phyloP scores from a whole-genome alignment of 1,140 invertebrate species.

The Neodiprion fabricii region DNA sequence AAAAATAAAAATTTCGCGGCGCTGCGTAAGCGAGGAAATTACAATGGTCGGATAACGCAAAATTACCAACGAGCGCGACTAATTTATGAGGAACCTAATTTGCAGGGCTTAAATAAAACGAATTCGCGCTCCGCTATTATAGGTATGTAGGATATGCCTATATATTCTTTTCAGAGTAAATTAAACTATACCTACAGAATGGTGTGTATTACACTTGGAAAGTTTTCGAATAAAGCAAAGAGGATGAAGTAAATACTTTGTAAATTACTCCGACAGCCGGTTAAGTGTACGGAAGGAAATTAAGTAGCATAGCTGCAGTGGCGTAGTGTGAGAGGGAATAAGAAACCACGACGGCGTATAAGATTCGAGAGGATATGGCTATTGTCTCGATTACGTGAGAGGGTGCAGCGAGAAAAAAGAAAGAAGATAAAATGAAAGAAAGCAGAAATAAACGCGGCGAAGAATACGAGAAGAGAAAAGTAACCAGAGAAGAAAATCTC shows the following conservation, averaged over 20 bases:
- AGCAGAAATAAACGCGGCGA: not conserved
- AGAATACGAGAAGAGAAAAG: not conserved
- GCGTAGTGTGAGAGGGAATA: not conserved
- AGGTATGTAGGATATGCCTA: not conserved
- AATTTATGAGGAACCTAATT: not conserved
- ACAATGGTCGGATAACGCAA: not conserved
- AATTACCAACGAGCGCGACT: not conserved
- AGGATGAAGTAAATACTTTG: slow-evolving; percentile 1
- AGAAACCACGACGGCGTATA: not conserved
- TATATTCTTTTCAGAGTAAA: not conserved
- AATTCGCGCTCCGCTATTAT: not conserved
- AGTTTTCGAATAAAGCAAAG: not conserved
- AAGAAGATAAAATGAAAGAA: not conserved
- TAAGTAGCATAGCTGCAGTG: not conserved
- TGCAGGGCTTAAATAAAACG: not conserved
- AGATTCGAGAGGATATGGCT: not conserved
- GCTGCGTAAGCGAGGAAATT: not conserved
- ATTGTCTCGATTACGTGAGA: not conserved
- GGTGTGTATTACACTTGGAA: not conserved
- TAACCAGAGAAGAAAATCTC: not conserved
- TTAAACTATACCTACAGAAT: not conserved
- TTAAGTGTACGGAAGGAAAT: not conserved
- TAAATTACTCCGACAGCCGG: not conserved
- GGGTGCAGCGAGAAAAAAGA: not conserved
- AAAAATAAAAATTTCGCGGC: too few relatives aligned